Conservation (phyloP, 2,113 vertebrate species). For the Coracopsis vasa region DNA sequence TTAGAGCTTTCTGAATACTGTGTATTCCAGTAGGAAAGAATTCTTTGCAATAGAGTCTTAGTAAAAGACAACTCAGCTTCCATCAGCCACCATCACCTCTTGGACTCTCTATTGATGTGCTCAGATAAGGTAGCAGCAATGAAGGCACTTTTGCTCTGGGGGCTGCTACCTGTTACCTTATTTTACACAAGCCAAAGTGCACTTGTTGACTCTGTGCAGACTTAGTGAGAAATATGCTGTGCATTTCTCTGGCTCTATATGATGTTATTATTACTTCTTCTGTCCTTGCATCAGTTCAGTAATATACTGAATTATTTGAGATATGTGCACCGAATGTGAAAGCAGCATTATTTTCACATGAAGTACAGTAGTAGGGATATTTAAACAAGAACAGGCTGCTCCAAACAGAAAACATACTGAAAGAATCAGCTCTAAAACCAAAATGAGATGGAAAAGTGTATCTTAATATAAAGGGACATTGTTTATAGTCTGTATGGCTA, state of each 20-base stretch:
- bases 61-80: background rate
- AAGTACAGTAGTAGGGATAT: background rate
- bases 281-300: background rate
- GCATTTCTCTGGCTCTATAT: background rate
- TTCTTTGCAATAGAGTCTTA: background rate
- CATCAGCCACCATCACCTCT: background rate
- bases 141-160: background rate
- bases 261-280: background rate
- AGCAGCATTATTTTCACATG: background rate
- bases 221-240: background rate
- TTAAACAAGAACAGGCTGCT: constrained; percentile 32
- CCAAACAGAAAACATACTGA: constrained; percentile 30
- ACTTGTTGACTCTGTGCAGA: background rate
- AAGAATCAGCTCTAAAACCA: constrained; percentile 32
- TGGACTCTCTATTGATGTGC: accelerated
- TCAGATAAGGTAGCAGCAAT: background rate
- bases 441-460: background rate
- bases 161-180: background rate
- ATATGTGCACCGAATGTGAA: background rate
- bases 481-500: constrained; percentile 39
- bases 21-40: background rate
- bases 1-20: background rate
- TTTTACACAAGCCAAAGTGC: background rate
- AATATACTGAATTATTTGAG: background rate
- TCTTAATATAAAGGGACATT: constrained; percentile 40